Evolutionary conservation across 2,113 vertebrate species (phyloP).

Genomic region (Colossoma macropomum): DNA sequence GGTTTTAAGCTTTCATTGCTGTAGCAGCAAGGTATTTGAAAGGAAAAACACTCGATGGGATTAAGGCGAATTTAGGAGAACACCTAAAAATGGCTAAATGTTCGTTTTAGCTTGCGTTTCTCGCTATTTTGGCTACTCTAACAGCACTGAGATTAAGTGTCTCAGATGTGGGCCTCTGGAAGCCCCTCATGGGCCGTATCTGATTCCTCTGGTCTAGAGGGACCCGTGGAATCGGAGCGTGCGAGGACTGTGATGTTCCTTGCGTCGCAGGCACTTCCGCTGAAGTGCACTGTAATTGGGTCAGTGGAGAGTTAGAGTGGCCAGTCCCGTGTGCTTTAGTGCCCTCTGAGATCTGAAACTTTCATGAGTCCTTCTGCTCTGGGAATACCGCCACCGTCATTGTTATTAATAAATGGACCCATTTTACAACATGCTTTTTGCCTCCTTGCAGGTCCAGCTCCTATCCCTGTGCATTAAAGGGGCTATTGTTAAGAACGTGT

Average conservation of each 20-base stretch:
- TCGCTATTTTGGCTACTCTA: slow-evolving; percentile 15
- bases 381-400: slow-evolving; percentile 79
- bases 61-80: slow-evolving; percentile 10
- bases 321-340: slow-evolving; percentile 78
- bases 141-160: slow-evolving; percentile 8
- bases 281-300: slow-evolving; percentile 79
- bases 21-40: slow-evolving; percentile 11
- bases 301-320: slow-evolving; percentile 78
- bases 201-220: slow-evolving; percentile 26
- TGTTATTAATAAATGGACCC: slow-evolving; percentile 83
- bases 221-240: slow-evolving; percentile 2
- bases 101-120: slow-evolving; percentile 15
- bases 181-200: slow-evolving; percentile 21
- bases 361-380: slow-evolving; percentile 78
- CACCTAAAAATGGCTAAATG: slow-evolving; percentile 18
- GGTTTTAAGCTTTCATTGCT: slow-evolving; percentile 30
- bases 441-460: slow-evolving; percentile 44
- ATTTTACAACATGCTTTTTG: slow-evolving; percentile 74
- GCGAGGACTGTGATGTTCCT: slow-evolving; percentile 53
- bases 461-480: slow-evolving; percentile 35
- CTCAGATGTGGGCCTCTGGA: slow-evolving; percentile 20
- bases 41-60: slow-evolving; percentile 14
- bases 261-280: slow-evolving; percentile 67
- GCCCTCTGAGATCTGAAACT: slow-evolving; percentile 83
- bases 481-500: slow-evolving; percentile 16